Conservation (phyloP, 2,797 vertebrate species). For the Phylloscopus collybita region DNA sequence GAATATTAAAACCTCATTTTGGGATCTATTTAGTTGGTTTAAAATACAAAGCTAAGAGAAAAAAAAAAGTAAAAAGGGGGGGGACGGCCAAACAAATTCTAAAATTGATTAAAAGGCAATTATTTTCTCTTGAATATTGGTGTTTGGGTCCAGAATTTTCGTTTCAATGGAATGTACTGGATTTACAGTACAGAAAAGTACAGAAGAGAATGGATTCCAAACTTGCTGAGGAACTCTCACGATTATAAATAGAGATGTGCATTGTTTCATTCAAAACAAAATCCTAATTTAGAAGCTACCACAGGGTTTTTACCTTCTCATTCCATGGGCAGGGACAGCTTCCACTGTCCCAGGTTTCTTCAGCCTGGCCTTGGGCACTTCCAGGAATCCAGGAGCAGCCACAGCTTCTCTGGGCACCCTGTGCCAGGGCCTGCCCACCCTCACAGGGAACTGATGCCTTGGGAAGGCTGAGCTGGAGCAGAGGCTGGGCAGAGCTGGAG, state of each 20-base stretch:
- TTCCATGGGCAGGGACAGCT: background rate
- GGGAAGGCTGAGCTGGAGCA: no score
- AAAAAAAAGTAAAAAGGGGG: rapidly evolving
- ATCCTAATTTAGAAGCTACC: background rate
- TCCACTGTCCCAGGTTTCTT: rapidly evolving
- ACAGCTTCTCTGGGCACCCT: no score
- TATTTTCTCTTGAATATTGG: background rate
- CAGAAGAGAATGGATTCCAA: background rate
- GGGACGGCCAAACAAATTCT: rapidly evolving
- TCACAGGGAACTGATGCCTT: no score
- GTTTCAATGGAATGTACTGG: background rate
- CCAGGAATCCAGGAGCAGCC: background rate
- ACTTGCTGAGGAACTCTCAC: background rate
- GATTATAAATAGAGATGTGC: rapidly evolving
- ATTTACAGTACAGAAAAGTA: background rate
- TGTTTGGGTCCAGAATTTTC: background rate
- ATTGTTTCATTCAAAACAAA: background rate
- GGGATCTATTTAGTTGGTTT: background rate
- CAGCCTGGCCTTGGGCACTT: background rate
- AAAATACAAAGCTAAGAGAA: background rate
- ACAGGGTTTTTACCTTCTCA: no score
- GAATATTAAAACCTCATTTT: background rate
- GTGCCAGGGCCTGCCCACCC: no score
- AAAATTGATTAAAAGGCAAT: background rate
- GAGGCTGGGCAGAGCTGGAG: no score